Evolutionary conservation across 2,113 vertebrate genomes (phyloP).

Genomic region (Paradoxurus hermaphroditus): DNA sequence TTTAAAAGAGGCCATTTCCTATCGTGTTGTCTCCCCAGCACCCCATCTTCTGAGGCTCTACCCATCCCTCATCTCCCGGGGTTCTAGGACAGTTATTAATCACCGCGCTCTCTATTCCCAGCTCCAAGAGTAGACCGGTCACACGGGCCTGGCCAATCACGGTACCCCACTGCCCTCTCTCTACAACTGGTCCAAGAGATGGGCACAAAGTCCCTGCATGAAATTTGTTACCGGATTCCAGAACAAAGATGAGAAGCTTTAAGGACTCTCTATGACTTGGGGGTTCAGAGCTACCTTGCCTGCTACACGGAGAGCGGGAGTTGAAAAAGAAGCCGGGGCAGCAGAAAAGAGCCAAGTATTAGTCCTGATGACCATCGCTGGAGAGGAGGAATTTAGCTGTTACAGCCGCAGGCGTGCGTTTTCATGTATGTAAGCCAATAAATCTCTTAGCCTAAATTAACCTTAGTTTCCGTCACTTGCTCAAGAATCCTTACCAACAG

Average conservation of each 20-base stretch:
- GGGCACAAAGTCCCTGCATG: background rate
- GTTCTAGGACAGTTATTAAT: background rate
- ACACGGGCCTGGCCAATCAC: background rate
- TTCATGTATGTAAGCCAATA: background rate
- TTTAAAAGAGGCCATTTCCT: conserved; percentile 17
- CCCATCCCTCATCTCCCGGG: background rate
- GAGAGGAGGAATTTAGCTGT: background rate
- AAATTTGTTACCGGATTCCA: background rate
- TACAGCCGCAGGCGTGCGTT: background rate
- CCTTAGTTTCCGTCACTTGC: background rate
- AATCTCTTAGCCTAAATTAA: background rate
- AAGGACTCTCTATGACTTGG: background rate
- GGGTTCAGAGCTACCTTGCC: background rate
- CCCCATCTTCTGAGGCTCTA: background rate
- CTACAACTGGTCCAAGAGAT: background rate
- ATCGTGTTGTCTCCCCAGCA: background rate
- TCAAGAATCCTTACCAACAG: conserved; percentile 23
- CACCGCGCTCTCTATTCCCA: background rate
- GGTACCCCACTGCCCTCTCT: background rate
- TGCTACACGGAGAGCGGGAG: background rate
- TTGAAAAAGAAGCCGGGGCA: background rate
- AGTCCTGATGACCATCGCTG: background rate
- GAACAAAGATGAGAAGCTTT: background rate
- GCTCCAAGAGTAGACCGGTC: background rate
- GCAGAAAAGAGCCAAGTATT: background rate